Percentiles rank a stretch among this genome's conserved stretches.
Conservation (phyloP, 2,113 vertebrate genomes). For the Prionailurus bengalensis region DNA sequence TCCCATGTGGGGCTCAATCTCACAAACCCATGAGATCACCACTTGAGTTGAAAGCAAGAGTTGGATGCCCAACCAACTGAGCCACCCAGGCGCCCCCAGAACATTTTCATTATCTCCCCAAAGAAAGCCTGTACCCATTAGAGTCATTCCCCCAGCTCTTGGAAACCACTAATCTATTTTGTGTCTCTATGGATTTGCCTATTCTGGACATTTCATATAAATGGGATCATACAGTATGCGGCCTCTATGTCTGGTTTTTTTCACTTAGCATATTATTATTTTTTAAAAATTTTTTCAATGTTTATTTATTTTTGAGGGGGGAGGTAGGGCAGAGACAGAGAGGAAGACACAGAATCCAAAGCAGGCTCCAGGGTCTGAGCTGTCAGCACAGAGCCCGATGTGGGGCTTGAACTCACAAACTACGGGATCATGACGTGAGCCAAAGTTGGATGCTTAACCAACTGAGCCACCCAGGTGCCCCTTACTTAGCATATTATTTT, state of each 20-base stretch:
- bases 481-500: background rate
- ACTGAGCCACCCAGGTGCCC: background rate
- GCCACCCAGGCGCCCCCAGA: background rate
- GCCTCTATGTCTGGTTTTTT: background rate
- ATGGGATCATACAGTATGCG: background rate
- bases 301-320: background rate
- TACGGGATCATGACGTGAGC: background rate
- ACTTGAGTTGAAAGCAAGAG: too few species aligned
- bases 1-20: too few species aligned
- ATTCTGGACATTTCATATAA: background rate
- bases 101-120: background rate
- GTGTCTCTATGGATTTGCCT: background rate
- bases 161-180: background rate
- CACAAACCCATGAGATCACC: too few species aligned
- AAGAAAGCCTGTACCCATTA: background rate
- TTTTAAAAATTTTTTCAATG: background rate
- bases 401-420: too few species aligned
- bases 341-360: background rate
- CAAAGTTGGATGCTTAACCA: background rate
- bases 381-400: background rate
- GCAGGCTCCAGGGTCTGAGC: background rate
- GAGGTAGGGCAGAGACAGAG: background rate
- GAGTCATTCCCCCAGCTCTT: background rate
- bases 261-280: background rate
- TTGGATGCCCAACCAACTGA: too few species aligned